phyloP scores from a whole-genome alignment of 2,888 invertebrate species.

The Amphimallon solstitiale region DNA sequence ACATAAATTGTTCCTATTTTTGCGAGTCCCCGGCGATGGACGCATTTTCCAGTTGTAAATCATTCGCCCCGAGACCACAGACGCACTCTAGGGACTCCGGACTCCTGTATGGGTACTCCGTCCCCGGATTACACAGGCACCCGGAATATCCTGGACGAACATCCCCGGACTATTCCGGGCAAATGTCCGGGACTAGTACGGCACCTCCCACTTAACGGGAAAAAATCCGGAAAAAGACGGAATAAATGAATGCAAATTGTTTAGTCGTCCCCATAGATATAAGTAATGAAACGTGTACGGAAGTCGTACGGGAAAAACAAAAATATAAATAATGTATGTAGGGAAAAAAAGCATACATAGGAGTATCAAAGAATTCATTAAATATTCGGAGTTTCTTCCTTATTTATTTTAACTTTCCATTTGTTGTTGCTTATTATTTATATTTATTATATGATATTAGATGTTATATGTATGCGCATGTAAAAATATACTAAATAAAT shows the following conservation, averaged over 20 bases:
- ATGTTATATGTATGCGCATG: no score
- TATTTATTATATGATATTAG: no score
- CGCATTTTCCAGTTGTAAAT: neutral
- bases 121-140: neutral
- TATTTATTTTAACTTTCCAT: no score
- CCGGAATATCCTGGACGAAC: neutral
- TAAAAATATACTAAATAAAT: no score
- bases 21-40: neutral
- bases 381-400: no score
- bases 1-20: constrained; percentile 20
- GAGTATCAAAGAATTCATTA: no score
- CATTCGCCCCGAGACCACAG: neutral
- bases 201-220: neutral
- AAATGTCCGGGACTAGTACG: neutral
- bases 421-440: no score
- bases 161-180: neutral
- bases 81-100: constrained; percentile 3
- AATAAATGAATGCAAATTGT: constrained; percentile 19
- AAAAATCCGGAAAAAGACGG: constrained; percentile 12
- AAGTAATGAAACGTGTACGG: neutral
- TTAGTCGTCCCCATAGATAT: neutral
- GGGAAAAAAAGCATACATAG: no score
- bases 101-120: neutral
- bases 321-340: neutral
- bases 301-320: neutral